phyloP scores from a whole-genome alignment of 2,113 vertebrate species.

The Urocynchramus pylzowi region DNA sequence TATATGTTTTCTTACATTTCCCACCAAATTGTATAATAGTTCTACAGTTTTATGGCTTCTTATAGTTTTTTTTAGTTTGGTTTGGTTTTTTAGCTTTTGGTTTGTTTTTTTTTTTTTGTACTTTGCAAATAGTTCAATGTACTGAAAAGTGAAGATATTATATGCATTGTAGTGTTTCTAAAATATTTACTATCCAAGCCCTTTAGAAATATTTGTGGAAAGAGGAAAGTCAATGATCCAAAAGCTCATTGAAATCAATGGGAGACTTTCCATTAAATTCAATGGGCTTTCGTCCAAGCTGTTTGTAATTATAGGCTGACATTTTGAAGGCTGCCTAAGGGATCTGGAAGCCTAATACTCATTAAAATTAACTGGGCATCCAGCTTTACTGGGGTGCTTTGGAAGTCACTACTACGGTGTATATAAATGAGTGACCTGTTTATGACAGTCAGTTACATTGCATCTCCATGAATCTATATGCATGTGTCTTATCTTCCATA shows the following conservation, averaged over 20 bases:
- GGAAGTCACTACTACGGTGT: background rate
- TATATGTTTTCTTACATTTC: conserved; percentile 11
- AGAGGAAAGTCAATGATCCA: conserved; percentile 16
- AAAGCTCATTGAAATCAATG: conserved; percentile 39
- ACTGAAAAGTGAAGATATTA: background rate
- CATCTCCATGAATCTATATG: background rate
- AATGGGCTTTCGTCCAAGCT: conserved; percentile 9
- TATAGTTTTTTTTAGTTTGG: background rate
- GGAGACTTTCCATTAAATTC: conserved; percentile 31
- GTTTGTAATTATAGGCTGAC: conserved; percentile 37
- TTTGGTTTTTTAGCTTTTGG: background rate
- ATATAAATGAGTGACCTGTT: conserved; percentile 19
- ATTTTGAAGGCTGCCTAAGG: conserved; percentile 50
- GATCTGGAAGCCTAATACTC: conserved; percentile 18
- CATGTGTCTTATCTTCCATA: background rate
- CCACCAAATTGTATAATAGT: background rate
- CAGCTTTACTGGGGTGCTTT: background rate
- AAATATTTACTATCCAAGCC: background rate
- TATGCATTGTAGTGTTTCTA: background rate
- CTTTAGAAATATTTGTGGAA: background rate
- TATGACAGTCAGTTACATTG: background rate
- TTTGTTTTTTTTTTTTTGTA: background rate
- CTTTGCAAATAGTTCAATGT: background rate
- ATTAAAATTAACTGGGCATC: conserved; percentile 48
- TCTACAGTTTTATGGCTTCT: background rate